phyloP scores from a whole-genome alignment of 2,888 invertebrate species.

The Leucoptera coffeella region DNA sequence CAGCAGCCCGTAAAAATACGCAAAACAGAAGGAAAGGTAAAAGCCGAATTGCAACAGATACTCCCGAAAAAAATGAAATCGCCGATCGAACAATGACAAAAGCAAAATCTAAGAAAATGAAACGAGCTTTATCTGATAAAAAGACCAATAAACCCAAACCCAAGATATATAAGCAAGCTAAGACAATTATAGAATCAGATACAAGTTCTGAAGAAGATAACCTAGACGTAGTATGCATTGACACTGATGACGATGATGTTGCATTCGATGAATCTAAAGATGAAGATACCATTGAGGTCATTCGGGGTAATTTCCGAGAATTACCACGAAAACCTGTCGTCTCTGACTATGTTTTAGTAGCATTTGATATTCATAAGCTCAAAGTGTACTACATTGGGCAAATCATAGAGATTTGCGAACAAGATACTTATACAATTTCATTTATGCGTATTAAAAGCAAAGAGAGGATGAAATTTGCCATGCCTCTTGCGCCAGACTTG shows the following conservation, averaged over 20 bases:
- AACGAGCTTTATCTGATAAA: not conserved
- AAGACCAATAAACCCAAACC: not conserved
- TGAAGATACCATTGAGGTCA: too few relatives aligned
- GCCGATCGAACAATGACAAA: not conserved
- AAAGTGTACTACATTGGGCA: not conserved
- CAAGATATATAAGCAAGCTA: not conserved
- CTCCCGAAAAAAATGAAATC: conserved; percentile 4
- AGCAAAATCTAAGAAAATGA: not conserved
- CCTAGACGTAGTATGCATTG: not conserved
- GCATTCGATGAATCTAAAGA: too few relatives aligned
- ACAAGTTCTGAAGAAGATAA: not conserved
- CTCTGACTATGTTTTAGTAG: conserved; percentile 1
- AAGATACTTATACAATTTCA: not conserved
- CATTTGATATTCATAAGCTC: not conserved
- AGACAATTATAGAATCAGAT: not conserved
- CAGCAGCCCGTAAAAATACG: conserved; percentile 1
- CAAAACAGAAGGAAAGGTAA: conserved; percentile 4
- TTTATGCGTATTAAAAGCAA: not conserved
- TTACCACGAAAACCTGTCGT: too few relatives aligned
- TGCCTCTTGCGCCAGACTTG: conserved; percentile 1
- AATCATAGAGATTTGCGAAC: not conserved
- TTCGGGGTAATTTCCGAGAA: too few relatives aligned
- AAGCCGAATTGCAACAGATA: conserved; percentile 5
- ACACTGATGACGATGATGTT: too few relatives aligned
- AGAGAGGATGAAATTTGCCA: not conserved